Evolutionary conservation across 2,888 invertebrate species (phyloP), one percentile per base, ranked within the genome.

Genomic region (Metopia argyrocephala): DNA sequence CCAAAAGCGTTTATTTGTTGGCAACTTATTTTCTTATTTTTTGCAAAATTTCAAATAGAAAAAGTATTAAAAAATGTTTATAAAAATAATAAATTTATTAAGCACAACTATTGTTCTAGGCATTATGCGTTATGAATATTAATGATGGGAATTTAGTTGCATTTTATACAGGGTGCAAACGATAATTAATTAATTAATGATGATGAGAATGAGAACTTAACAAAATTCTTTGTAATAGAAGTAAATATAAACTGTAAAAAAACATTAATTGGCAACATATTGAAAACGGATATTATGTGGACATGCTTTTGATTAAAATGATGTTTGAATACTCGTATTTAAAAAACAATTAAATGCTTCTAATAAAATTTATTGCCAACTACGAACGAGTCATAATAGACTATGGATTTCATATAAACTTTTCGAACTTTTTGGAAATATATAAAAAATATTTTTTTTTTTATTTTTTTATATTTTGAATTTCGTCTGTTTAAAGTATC

Each of bases 71-170:
- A 66, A 25, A 38, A 38, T 12, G 3, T 12, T 59, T 7, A 20
- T 48, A 54, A 62, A 62, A 46, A 31, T 25, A 62, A 45, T 52
- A 62, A 25, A 20, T 54, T 61, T 54, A 31, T 38, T 38, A 38
- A 71, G n/a, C 31, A 52, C 28, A 9, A 21, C 65, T 66, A 62
- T 73, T 73, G 66, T 78, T 78, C 38, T 68, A 68, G 61, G 54
- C 71, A 54, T 73, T 38, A 78, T 73, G 78, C 54, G 48, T 73
- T 66, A 56, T 66, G 78, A 78, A 78, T 78, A 78, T 68, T 68
- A 78, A 78, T 78, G 27, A 48, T 73, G 78, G 54, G 71, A 78
- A 78, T 66, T 73, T 61, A 56, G 71, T 68, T 71, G 71, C 66
- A 78, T 38, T 78, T 59, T 56, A 15, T 15, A 78, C 71, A 78